phyloP scores from a whole-genome alignment of 2,113 vertebrate genomes.

The Phrynosoma platyrhinos region DNA sequence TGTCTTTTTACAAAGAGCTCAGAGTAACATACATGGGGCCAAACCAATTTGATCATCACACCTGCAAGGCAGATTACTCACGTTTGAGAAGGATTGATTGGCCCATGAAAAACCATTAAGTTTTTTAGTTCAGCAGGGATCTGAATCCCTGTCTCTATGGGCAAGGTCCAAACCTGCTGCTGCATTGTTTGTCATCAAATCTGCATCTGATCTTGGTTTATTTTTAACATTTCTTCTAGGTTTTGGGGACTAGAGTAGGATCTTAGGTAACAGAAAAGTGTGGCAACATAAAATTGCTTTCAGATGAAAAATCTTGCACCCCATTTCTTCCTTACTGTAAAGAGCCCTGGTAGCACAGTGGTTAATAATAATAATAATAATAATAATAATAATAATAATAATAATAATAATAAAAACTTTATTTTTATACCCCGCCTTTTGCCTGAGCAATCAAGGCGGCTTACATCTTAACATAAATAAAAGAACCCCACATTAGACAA shows the following conservation, averaged over 20 bases:
- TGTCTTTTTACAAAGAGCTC: too few species aligned
- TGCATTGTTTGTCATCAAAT: neutral
- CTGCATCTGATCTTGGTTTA: neutral
- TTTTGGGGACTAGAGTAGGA: neutral
- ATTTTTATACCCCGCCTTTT: too few species aligned
- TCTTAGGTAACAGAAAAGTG: neutral
- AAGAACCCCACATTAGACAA: too few species aligned
- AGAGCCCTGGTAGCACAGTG: too few species aligned
- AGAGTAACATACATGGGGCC: too few species aligned
- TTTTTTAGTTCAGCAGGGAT: neutral
- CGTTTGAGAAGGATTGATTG: neutral
- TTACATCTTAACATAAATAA: too few species aligned
- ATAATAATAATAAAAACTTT: too few species aligned
- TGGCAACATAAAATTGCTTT: neutral
- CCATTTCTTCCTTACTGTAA: neutral
- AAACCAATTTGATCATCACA: neutral
- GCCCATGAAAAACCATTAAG: neutral
- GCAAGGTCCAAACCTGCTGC: neutral
- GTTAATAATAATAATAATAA: too few species aligned
- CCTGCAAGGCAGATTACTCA: neutral
- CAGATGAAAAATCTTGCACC: neutral
- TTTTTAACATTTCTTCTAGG: neutral
- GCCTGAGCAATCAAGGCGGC: too few species aligned
- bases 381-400: too few species aligned
- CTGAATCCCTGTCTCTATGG: neutral